Evolutionary conservation across 2,888 invertebrate species (phyloP).

Genomic region (Geophilus truncorum): DNA sequence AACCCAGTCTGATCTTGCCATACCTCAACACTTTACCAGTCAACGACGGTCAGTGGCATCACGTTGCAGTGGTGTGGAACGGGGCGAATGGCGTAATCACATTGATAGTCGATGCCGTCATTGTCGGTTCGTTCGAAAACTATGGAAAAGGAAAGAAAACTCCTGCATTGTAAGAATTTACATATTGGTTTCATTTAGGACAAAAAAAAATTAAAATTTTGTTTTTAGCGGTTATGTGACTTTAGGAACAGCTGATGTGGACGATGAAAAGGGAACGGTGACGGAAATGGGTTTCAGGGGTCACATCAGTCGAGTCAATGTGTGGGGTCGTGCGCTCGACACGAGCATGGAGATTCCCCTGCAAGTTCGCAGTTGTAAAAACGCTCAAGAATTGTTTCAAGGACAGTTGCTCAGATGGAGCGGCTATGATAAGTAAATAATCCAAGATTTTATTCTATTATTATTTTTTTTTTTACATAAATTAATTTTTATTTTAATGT

Average conservation of each 20-base stretch:
- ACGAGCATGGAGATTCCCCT: slow-evolving; percentile 88
- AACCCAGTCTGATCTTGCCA: slow-evolving; percentile 82
- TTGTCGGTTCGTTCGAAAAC: slow-evolving; percentile 85
- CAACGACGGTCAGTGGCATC: slow-evolving; percentile 96
- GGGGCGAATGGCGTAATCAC: slow-evolving; percentile 78
- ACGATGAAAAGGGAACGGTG: slow-evolving; percentile 64
- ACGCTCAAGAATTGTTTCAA: slow-evolving; percentile 81
- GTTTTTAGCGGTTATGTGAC: slow-evolving; percentile 78
- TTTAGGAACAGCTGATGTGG: slow-evolving; percentile 79
- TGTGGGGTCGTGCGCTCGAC: slow-evolving; percentile 87
- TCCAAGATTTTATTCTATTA: not conserved
- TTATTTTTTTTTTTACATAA: not conserved
- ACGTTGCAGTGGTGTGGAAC: slow-evolving; percentile 91
- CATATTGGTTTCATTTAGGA: not conserved
- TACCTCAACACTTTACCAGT: slow-evolving; percentile 88
- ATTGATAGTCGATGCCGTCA: slow-evolving; percentile 90
- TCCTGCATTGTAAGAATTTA: slow-evolving; percentile 67
- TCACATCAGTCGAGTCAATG: slow-evolving; percentile 85
- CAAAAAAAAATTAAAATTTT: not conserved
- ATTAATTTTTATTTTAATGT: not conserved
- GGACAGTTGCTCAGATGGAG: slow-evolving; percentile 86
- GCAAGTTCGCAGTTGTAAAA: slow-evolving; percentile 74
- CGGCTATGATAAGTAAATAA: slow-evolving; percentile 71
- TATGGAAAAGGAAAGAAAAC: slow-evolving; percentile 76
- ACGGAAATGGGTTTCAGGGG: slow-evolving; percentile 93